phyloP scores from a whole-genome alignment of 2,888 invertebrate species.

The Cosmorhoe ocellata region DNA sequence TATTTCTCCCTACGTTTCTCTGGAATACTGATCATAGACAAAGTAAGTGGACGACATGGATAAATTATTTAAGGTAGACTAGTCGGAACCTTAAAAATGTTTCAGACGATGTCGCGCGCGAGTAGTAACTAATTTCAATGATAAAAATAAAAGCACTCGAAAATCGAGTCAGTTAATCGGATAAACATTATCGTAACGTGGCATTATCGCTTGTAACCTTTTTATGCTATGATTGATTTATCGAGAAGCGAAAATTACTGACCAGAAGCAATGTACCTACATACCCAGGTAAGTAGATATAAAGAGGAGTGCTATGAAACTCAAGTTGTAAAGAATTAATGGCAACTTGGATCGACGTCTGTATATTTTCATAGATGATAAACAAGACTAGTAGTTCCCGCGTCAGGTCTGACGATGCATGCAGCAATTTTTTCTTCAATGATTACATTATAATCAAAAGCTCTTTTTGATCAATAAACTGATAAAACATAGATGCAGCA shows the following conservation, averaged over 20 bases:
- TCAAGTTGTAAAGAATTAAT: too few relatives aligned
- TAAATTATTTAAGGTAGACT: not conserved
- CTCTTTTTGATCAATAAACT: too few relatives aligned
- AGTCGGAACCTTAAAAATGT: not conserved
- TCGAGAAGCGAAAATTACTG: conserved; percentile 4
- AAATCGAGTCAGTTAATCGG: conserved; percentile 7
- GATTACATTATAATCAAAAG: too few relatives aligned
- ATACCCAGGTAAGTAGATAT: too few relatives aligned
- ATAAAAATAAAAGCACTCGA: conserved; percentile 10
- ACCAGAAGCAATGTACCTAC: not conserved
- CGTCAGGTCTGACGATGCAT: too few relatives aligned
- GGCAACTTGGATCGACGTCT: too few relatives aligned
- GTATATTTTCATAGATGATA: too few relatives aligned
- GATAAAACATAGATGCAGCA: too few relatives aligned
- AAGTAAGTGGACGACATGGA: conserved; percentile 26
- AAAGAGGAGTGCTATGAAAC: too few relatives aligned
- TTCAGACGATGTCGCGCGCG: too few relatives aligned
- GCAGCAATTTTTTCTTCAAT: too few relatives aligned
- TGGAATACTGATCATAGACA: conserved; percentile 40
- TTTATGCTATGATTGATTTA: conserved; percentile 13
- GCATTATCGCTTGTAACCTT: conserved; percentile 11
- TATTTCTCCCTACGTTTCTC: conserved; percentile 40
- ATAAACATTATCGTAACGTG: conserved; percentile 16
- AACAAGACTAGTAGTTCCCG: too few relatives aligned
- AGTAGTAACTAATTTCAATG: not conserved